phyloP scores from a whole-genome alignment of 2,888 invertebrate species.

The Pomacea canaliculata region DNA sequence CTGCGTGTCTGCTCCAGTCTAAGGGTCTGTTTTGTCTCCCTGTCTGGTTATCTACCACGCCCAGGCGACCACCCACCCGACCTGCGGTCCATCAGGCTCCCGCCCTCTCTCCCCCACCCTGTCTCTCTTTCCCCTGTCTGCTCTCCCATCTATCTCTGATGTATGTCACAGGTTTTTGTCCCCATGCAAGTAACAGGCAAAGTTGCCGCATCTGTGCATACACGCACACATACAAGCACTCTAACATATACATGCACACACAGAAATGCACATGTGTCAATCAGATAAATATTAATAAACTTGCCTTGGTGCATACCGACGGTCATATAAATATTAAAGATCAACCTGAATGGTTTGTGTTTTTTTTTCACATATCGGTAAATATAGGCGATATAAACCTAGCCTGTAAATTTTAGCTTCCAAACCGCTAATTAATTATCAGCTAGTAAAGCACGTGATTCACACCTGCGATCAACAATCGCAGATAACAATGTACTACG shows the following conservation, averaged over 20 bases:
- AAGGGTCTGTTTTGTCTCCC: background rate
- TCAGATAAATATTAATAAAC: background rate
- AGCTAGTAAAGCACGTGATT: no score
- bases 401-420: no score
- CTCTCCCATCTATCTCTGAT: background rate
- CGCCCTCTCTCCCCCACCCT: background rate
- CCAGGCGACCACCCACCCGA: background rate
- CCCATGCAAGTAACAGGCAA: no score
- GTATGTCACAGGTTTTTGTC: no score
- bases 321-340: background rate
- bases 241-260: background rate
- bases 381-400: no score
- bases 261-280: background rate
- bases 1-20: background rate
- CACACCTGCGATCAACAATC: no score
- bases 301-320: background rate
- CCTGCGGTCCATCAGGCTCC: background rate
- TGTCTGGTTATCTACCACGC: background rate
- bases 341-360: no score
- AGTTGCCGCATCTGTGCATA: no score
- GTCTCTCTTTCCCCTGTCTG: background rate
- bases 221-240: background rate
- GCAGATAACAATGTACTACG: no score
- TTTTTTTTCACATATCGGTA: no score
- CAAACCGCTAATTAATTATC: no score